Percentiles rank a stretch among this genome's conserved stretches.
These are phyloP conservation scores for Heliangelus exortis DNA, from an alignment of 2,797 vertebrate genomes.

Conservation along the genomic window DNA sequence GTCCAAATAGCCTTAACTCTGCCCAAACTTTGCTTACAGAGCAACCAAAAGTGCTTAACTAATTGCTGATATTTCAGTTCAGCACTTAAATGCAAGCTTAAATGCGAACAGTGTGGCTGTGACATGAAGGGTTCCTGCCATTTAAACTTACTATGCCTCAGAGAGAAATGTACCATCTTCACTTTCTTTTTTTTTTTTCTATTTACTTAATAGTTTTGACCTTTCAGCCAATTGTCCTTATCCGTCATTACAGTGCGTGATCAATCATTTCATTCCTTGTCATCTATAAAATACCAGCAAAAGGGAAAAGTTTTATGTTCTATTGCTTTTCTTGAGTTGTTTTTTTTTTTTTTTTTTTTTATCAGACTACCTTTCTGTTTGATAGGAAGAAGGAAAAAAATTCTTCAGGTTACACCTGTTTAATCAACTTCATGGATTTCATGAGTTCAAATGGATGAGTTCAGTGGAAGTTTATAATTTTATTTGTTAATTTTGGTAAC, in stretches of 20 bases:
- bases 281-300: constrained; percentile 68
- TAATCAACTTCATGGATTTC: background rate
- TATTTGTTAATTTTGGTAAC: background rate
- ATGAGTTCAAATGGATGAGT: background rate
- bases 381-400: background rate
- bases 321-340: constrained; percentile 30
- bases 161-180: constrained; percentile 60
- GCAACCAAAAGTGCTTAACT: background rate
- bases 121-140: constrained; percentile 70
- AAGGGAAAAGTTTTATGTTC: constrained; percentile 40
- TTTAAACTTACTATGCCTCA: constrained; percentile 67
- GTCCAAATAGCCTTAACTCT: background rate
- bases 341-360: constrained; percentile 29
- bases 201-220: constrained; percentile 80
- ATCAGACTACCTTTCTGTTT: constrained; percentile 9
- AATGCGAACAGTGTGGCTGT: background rate
- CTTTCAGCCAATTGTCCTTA: constrained; percentile 80
- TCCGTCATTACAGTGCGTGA: constrained; percentile 72
- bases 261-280: constrained; percentile 74
- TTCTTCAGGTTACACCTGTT: background rate
- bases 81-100: background rate
- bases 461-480: background rate
- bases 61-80: background rate
- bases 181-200: constrained; percentile 53
- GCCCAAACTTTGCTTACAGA: background rate